Percentiles rank a stretch among this genome's conserved stretches.
phyloP scores from a whole-genome alignment of 2,888 invertebrate genomes.

The Yponomeuta evonymella region DNA sequence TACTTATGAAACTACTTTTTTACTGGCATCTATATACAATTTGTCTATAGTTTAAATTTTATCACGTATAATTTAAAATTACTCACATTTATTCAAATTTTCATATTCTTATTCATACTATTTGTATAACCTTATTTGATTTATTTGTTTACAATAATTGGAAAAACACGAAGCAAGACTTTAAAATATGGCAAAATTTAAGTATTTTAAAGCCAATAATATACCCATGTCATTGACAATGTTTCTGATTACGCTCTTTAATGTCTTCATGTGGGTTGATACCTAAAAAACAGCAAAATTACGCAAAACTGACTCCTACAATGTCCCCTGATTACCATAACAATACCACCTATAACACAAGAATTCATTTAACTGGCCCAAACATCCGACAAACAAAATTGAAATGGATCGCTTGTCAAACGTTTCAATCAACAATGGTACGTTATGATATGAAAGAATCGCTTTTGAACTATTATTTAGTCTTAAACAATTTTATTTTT shows the following conservation, averaged over 20 bases:
- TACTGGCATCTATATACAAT: no score
- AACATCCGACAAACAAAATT: constrained; percentile 11
- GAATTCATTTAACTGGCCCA: not conserved
- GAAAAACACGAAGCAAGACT: no score
- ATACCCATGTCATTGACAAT: no score
- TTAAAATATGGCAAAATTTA: no score
- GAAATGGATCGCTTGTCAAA: constrained; percentile 17
- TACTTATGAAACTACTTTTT: no score
- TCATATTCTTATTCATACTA: no score
- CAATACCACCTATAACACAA: not conserved
- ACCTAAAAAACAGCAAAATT: not conserved
- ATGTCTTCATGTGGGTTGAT: not conserved
- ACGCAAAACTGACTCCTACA: not conserved
- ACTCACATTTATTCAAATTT: no score
- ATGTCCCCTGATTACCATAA: not conserved
- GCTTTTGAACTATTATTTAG: constrained; percentile 2
- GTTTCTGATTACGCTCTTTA: not conserved
- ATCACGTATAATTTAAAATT: no score
- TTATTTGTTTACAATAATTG: no score
- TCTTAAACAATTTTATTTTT: not conserved
- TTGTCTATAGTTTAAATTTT: no score
- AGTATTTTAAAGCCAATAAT: no score
- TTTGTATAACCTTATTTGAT: no score
- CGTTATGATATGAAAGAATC: constrained; percentile 13
- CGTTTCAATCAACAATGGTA: constrained; percentile 16